Conservation (phyloP, 2,797 vertebrate genomes). For the Cetoscarus ocellatus region DNA sequence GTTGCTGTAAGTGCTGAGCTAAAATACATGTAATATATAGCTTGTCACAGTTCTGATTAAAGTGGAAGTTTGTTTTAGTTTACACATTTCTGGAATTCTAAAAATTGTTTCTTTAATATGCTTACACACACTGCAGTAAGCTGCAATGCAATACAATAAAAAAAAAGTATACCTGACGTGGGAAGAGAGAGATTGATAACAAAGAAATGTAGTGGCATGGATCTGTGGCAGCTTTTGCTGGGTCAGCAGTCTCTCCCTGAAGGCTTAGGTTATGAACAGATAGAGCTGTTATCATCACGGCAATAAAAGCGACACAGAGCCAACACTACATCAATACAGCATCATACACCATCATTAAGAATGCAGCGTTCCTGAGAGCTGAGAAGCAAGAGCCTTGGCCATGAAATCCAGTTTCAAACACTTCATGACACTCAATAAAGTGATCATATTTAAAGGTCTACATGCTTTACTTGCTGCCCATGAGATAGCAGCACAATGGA, state of each 20-base stretch:
- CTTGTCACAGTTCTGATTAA: too few relatives aligned
- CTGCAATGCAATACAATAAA: conserved; percentile 5
- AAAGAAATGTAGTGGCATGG: conserved; percentile 51
- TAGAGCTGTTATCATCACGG: conserved; percentile 70
- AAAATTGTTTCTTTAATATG: neutral
- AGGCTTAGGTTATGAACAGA: conserved; percentile 77
- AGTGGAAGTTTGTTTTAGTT: too few relatives aligned
- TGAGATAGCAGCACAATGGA: neutral
- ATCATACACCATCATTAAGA: conserved; percentile 45
- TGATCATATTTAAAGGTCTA: conserved; percentile 8
- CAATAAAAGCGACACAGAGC: conserved; percentile 61
- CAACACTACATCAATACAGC: conserved; percentile 64
- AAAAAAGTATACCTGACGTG: conserved; percentile 29
- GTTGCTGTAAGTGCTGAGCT: too few relatives aligned
- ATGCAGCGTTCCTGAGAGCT: conserved; percentile 33
- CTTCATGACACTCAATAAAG: conserved; percentile 23
- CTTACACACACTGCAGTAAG: conserved; percentile 14
- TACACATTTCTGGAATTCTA: too few relatives aligned
- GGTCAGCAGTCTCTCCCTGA: conserved; percentile 70
- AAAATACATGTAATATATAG: too few relatives aligned
- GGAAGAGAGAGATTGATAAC: conserved; percentile 65
- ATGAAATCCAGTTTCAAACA: conserved; percentile 23
- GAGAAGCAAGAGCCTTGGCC: conserved; percentile 7
- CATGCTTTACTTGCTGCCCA: neutral
- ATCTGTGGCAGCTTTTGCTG: conserved; percentile 58